Conservation (phyloP, 2,888 invertebrate genomes). For the Aphrophora alni region DNA sequence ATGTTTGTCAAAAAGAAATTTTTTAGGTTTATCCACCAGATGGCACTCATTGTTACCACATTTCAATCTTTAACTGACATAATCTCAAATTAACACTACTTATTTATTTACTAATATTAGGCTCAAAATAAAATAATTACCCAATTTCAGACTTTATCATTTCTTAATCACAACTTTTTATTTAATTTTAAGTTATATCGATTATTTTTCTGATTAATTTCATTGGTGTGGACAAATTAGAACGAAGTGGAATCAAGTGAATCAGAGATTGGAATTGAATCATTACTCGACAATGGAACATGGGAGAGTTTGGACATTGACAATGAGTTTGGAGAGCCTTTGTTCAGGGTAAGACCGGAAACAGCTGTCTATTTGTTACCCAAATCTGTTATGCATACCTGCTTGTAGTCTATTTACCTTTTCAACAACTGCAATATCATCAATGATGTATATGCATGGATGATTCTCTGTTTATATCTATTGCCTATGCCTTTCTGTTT, state of each 20-base stretch:
- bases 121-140: no score
- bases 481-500: neutral
- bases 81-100: no score
- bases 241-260: conserved; percentile 59
- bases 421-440: neutral
- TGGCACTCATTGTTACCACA: no score
- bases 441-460: conserved; percentile 14
- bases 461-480: neutral
- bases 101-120: no score
- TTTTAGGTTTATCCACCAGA: no score
- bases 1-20: no score
- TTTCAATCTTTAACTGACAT: no score
- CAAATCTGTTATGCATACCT: neutral
- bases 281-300: conserved; percentile 65
- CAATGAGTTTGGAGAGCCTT: conserved; percentile 63
- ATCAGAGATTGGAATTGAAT: conserved; percentile 64
- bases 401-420: conserved; percentile 10
- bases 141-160: no score
- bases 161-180: no score
- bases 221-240: conserved; percentile 43
- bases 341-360: conserved; percentile 65
- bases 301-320: conserved; percentile 67
- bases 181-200: no score
- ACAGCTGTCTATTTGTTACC: neutral
- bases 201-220: neutral